Evolutionary conservation across 35 echinoderm and acorn worm species (phyloP).

Genomic region (Apostichopus japonicus): DNA sequence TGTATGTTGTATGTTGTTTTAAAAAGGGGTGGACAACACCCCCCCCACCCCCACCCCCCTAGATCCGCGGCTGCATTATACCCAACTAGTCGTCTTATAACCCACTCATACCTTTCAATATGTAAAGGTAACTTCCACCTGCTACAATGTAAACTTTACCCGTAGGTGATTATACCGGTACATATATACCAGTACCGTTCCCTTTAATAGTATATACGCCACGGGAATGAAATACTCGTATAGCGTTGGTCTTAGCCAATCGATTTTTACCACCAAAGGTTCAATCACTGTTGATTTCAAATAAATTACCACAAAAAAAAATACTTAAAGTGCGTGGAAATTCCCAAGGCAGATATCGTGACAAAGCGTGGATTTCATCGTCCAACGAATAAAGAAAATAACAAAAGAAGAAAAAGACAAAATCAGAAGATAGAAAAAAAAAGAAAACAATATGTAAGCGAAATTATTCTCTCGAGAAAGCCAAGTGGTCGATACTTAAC

Average conservation of each 20-base stretch:
- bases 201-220: not conserved
- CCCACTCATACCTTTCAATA: no score
- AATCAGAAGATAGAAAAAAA: not conserved
- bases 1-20: no score
- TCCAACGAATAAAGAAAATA: not conserved
- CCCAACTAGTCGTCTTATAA: no score
- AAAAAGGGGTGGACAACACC: no score
- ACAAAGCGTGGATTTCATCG: not conserved
- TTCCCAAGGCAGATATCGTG: not conserved
- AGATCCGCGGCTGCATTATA: no score
- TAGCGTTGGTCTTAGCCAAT: not conserved
- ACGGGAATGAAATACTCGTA: not conserved
- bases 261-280: not conserved
- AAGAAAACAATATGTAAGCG: no score
- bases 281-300: not conserved
- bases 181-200: no score
- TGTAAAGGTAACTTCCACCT: no score
- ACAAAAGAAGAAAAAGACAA: not conserved
- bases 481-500: not conserved
- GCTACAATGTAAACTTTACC: no score
- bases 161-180: no score
- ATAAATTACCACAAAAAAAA: not conserved
- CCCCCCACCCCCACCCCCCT: no score
- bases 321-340: not conserved
- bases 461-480: not conserved